A percentile compares a stretch with the other conserved stretches of the same genome.
These are phyloP conservation scores for Drosophila anomelani DNA, from an alignment of 2,888 invertebrate species.

Conservation along the genomic window DNA sequence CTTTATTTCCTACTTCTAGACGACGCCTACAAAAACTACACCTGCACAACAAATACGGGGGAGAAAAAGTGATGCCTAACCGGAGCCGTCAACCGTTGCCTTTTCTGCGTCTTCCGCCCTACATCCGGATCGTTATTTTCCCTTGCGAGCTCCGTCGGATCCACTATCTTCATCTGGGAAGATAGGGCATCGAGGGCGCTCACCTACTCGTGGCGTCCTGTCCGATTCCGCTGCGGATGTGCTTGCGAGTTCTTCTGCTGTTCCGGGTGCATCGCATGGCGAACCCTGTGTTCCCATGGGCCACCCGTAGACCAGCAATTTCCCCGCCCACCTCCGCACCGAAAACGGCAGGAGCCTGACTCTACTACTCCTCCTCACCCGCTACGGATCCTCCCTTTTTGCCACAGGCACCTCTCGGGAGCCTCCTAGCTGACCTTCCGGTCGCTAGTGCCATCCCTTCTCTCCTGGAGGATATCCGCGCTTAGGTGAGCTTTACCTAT, in stretches of 20 bases:
- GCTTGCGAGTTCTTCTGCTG: too few species aligned
- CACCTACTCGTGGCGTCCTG: too few species aligned
- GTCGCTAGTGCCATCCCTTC: neutral
- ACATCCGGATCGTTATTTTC: neutral
- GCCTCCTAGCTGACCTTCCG: neutral
- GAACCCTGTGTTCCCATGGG: too few species aligned
- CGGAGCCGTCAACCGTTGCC: neutral
- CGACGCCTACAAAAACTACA: neutral
- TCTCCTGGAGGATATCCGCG: neutral
- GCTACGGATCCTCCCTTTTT: neutral
- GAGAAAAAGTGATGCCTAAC: neutral
- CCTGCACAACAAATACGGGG: neutral
- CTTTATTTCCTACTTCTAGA: neutral
- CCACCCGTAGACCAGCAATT: too few species aligned
- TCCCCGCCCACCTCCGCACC: neutral
- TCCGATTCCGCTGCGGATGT: too few species aligned
- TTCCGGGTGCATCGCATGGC: too few species aligned
- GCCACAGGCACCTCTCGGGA: neutral
- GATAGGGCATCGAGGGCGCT: too few species aligned
- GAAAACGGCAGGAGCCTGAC: neutral
- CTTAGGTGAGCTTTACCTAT: neutral
- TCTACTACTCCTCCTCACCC: neutral
- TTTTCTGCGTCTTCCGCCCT: neutral
- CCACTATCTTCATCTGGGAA: neutral
- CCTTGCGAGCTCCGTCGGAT: neutral